Conservation (phyloP, 2,888 invertebrate species). For the Oxyteleia sp. region DNA sequence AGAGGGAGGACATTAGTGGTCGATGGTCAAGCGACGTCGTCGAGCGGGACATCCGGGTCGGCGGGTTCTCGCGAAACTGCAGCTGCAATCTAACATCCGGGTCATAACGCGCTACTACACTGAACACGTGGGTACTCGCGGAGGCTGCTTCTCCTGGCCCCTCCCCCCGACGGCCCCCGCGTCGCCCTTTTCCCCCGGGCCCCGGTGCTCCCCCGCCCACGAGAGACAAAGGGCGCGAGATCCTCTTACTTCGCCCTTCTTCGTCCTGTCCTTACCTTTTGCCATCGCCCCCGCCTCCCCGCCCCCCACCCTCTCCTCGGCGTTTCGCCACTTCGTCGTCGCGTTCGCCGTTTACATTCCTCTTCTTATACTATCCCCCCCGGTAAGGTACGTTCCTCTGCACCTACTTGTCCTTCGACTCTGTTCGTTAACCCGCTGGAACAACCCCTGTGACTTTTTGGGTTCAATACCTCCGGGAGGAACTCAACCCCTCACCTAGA, state of each 20-base stretch:
- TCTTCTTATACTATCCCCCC: conserved; percentile 73
- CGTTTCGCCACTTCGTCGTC: conserved; percentile 72
- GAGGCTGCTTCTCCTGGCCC: conserved; percentile 84
- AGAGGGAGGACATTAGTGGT: conserved; percentile 85
- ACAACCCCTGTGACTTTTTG: conserved; percentile 73
- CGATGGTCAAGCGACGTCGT: conserved; percentile 79
- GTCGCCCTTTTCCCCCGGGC: too few relatives aligned
- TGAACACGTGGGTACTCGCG: conserved; percentile 87
- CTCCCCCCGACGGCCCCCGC: conserved; percentile 76
- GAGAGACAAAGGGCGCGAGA: too few relatives aligned
- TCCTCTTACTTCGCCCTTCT: too few relatives aligned
- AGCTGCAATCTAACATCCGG: conserved; percentile 88
- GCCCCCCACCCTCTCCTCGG: conserved; percentile 70
- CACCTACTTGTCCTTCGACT: conserved; percentile 59
- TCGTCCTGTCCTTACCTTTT: too few relatives aligned
- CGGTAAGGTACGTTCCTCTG: conserved; percentile 68
- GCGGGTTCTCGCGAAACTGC: conserved; percentile 87
- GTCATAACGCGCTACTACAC: conserved; percentile 88
- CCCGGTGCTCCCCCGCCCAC: too few relatives aligned
- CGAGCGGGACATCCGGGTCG: conserved; percentile 86
- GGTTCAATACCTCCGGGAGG: conserved; percentile 53
- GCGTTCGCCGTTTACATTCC: conserved; percentile 76
- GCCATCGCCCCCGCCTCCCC: too few relatives aligned
- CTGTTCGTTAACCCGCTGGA: conserved; percentile 67
- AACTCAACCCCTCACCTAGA: conserved; percentile 36